Evolutionary conservation across 2,797 vertebrate species (phyloP).

Genomic region (Columba guinea): DNA sequence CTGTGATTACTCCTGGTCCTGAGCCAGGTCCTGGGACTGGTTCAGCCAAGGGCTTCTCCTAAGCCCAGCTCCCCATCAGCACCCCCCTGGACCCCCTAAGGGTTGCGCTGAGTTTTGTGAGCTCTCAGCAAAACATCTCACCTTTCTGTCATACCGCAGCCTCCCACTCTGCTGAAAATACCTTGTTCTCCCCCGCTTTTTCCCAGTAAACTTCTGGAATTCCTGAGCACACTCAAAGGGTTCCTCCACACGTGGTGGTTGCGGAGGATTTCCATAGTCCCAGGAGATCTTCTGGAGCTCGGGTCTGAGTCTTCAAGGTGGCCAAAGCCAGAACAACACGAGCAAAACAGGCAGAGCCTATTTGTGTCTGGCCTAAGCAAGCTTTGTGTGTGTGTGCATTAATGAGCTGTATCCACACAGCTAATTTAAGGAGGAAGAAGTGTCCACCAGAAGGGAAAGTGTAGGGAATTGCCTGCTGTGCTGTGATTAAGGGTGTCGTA

Average conservation of each 20-base stretch:
- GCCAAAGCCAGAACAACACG: background rate
- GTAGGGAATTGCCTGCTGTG: background rate
- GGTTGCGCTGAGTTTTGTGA: background rate
- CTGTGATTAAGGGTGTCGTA: background rate
- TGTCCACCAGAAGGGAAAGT: background rate
- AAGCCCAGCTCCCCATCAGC: background rate
- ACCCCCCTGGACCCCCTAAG: accelerated
- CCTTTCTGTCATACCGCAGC: background rate
- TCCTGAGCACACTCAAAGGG: background rate
- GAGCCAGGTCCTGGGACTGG: background rate
- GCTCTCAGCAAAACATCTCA: background rate
- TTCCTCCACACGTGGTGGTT: accelerated
- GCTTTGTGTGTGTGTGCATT: background rate
- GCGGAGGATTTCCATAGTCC: background rate
- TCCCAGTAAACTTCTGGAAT: background rate
- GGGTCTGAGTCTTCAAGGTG: background rate
- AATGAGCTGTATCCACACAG: background rate
- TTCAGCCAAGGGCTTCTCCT: background rate
- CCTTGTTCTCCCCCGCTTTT: accelerated
- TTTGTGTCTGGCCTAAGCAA: too few species aligned
- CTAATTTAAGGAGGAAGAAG: background rate
- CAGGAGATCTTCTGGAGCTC: background rate
- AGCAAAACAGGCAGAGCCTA: background rate
- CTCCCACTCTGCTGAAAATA: background rate
- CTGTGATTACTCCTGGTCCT: background rate